Evolutionary conservation across 2,797 vertebrate species (phyloP).

Genomic region (Epinephelus malabaricus): DNA sequence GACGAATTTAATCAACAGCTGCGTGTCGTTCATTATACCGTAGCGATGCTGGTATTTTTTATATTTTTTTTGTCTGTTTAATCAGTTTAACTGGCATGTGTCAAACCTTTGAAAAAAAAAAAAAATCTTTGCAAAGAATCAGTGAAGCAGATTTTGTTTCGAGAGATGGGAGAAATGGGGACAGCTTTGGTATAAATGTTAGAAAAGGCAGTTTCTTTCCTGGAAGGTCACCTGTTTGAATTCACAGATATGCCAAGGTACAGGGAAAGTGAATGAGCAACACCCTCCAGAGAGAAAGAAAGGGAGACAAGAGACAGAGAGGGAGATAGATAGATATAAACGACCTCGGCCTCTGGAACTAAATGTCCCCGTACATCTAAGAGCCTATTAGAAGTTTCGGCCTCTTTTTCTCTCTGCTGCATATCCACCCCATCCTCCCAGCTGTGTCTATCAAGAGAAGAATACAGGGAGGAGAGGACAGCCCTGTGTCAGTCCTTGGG

Average conservation of each 20-base stretch:
- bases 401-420: constrained; percentile 30
- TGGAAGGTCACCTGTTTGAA: constrained; percentile 63
- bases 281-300: constrained; percentile 43
- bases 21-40: constrained; percentile 23
- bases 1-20: constrained; percentile 55
- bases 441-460: constrained; percentile 36
- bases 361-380: constrained; percentile 62
- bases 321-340: constrained; percentile 64
- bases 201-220: constrained; percentile 2
- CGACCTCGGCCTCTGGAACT: constrained; percentile 58
- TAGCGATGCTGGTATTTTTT: neutral
- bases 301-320: constrained; percentile 35
- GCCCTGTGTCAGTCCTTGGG: constrained; percentile 17
- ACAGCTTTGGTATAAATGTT: constrained; percentile 21
- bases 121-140: neutral
- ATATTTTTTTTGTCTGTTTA: neutral
- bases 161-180: constrained; percentile 19
- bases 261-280: constrained; percentile 45
- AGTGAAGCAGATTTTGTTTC: neutral
- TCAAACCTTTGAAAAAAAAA: constrained; percentile 3
- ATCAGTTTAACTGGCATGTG: constrained; percentile 28
- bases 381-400: constrained; percentile 56
- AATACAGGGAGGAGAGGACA: constrained; percentile 20
- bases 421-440: constrained; percentile 40
- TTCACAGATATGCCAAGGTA: constrained; percentile 32